These are phyloP conservation scores for Rousettus leschenaultii DNA, from an alignment of 2,113 vertebrate species.

Conservation along the genomic window DNA sequence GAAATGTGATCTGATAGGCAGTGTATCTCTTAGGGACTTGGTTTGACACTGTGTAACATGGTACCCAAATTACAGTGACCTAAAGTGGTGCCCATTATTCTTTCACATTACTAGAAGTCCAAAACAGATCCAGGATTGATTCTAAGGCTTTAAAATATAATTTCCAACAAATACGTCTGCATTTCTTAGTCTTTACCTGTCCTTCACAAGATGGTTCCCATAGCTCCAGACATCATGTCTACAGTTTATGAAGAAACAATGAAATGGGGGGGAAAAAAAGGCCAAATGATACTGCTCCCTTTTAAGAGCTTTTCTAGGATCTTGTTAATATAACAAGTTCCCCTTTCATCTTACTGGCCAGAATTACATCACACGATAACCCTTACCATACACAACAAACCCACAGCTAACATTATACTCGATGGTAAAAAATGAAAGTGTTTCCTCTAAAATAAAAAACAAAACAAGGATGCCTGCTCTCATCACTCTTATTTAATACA, in stretches of 20 bases:
- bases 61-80: neutral
- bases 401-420: neutral
- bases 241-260: neutral
- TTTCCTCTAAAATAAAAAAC: neutral
- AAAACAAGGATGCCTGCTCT: neutral
- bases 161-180: neutral
- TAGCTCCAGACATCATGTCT: neutral
- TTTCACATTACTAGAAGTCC: neutral
- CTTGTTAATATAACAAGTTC: neutral
- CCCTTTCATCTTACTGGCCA: neutral
- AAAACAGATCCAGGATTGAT: neutral
- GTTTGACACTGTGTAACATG: neutral
- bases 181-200: neutral
- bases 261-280: neutral
- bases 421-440: neutral
- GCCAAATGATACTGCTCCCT: neutral
- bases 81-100: neutral
- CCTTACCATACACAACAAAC: neutral
- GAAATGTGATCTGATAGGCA: neutral
- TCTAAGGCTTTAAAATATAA: neutral
- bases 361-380: neutral
- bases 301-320: slow-evolving; percentile 8
- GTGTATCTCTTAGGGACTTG: neutral
- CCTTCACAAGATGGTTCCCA: neutral
- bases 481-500: neutral